phyloP scores from a whole-genome alignment of 2,888 invertebrate genomes.

The Lacanobia oleracea region DNA sequence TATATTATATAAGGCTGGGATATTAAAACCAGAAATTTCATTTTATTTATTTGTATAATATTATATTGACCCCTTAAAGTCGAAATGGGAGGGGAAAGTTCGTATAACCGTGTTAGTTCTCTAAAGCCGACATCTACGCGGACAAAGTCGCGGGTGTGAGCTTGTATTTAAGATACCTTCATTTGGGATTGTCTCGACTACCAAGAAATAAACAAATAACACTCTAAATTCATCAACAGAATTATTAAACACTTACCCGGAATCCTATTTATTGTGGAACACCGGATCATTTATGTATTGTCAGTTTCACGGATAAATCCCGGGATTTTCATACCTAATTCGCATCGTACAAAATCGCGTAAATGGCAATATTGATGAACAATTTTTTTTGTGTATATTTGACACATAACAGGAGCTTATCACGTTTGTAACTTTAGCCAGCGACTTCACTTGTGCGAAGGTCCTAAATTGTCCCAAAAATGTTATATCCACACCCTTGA shows the following conservation, averaged over 20 bases:
- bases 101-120: too few species aligned
- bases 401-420: neutral
- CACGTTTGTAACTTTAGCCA: neutral
- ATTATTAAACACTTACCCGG: conserved; percentile 30
- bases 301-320: conserved; percentile 24
- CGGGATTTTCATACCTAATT: conserved; percentile 7
- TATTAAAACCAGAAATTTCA: too few species aligned
- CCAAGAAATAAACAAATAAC: conserved; percentile 7
- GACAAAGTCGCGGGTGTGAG: too few species aligned
- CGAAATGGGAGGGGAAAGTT: too few species aligned
- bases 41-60: too few species aligned
- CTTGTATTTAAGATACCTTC: neutral
- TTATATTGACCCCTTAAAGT: too few species aligned
- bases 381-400: neutral
- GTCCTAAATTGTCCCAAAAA: neutral
- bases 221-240: conserved; percentile 26
- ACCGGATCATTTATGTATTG: conserved; percentile 25
- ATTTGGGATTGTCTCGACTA: neutral
- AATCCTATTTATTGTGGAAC: conserved; percentile 14
- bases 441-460: too few species aligned
- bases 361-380: neutral
- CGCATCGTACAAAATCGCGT: neutral
- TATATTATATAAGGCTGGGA: too few species aligned
- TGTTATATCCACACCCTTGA: too few species aligned
- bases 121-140: neutral